Evolutionary conservation across 1,140 invertebrate genomes (phyloP), one percentile per base, ranked within the genome.

Genomic region (Drosophila bocqueti): DNA sequence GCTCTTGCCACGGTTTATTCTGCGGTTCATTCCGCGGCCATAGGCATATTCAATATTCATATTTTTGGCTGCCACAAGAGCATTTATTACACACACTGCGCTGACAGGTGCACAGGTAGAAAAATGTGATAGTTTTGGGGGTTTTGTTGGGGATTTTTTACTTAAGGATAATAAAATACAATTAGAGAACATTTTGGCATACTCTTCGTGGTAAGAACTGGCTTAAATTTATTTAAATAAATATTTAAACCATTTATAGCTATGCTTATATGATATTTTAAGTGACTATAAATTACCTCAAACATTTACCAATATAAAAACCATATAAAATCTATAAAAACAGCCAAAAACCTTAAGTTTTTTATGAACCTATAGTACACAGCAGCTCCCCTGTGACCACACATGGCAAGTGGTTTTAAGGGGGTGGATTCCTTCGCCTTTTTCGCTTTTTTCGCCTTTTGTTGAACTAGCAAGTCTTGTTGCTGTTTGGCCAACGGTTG

Each of bases 31-130:
- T 58, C 26, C 49, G 40, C 57, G 59, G 18, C 76, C 74, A 62
- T 81, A 66, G 84, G 60, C 84, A 79, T 81, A 76, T 90, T 81
- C 84, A 89, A 89, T 89, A 89, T 89, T 89, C 84, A 89, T 85
- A 85, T 86, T 86, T 83, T 83, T 75, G 43, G 46, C 58, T 54
- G 55, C 57, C 63, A 71, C 79, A 71, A 59, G 60, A 77, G 81
- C 83, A 89, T 90, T 90, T 89, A 84, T 84, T 84, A 80, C 59
- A 18, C 18, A 4, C 62, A 38, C 5, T 13, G 36, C 24, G 36
- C 24, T 24, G 24, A 62, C 45, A 64, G 42, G 45, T 38, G 21
- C 64, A 81, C 50, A 16, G 52, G 11, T 8, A 55, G 26, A 71
- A 68, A 38, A 13, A 26, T 4, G 15, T 9, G 2, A 24, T 16